Evolutionary conservation across 1,140 invertebrate genomes (phyloP).

Genomic region (Brachionus plicatilis): DNA sequence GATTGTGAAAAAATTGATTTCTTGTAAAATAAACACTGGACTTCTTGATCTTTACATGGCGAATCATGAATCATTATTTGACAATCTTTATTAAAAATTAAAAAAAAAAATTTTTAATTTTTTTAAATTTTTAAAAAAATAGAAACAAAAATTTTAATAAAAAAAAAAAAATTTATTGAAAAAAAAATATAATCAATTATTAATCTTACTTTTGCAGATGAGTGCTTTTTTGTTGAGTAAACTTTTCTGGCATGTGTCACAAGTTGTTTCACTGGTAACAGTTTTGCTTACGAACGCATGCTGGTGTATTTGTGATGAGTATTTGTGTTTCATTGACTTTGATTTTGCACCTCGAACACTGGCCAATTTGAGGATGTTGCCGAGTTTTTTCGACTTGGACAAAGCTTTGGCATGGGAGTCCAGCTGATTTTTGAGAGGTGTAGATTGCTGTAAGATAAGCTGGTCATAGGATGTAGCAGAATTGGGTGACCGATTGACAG

Average conservation of each 20-base stretch:
- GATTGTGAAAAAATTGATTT: conserved; percentile 31
- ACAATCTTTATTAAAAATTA: neutral
- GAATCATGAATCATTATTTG: conserved; percentile 1
- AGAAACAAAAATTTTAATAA: too few relatives aligned
- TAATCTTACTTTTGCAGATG: conserved; percentile 15
- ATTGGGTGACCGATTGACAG: neutral
- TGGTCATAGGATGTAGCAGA: neutral
- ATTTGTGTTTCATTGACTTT: conserved; percentile 37
- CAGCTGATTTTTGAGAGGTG: neutral
- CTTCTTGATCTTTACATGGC: neutral
- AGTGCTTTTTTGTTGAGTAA: neutral
- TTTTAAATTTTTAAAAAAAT: too few relatives aligned
- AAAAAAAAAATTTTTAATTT: too few relatives aligned
- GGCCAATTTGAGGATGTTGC: conserved; percentile 25
- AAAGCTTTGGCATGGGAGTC: conserved; percentile 2
- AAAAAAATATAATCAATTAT: neutral
- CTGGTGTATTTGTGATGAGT: neutral
- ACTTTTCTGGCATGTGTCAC: conserved; percentile 29
- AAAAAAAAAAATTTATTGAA: neutral
- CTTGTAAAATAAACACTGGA: neutral
- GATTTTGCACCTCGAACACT: conserved; percentile 31
- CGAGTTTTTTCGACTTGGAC: conserved; percentile 35
- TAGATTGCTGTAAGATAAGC: neutral
- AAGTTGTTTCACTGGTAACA: neutral
- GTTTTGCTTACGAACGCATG: conserved; percentile 11